Conservation (phyloP, 2,797 vertebrate genomes). For the Arnoldichthys spilopterus region DNA sequence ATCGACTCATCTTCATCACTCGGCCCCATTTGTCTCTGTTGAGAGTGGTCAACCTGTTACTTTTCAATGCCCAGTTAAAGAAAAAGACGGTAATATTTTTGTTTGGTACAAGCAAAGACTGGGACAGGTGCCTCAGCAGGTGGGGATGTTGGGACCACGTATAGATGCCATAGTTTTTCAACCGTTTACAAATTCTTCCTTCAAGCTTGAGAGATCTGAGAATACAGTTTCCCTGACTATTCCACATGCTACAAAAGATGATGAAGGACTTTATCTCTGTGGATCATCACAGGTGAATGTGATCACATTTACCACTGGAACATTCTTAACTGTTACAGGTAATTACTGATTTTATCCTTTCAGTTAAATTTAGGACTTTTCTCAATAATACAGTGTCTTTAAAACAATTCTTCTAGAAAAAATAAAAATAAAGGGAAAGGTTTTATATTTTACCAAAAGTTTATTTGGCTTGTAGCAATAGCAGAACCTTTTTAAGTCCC, state of each 20-base stretch:
- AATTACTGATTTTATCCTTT: background rate
- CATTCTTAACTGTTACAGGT: background rate
- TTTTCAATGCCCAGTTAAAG: background rate
- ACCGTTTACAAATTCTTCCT: background rate
- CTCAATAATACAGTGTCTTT: no score
- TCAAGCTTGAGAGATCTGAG: background rate
- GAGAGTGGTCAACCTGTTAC: background rate
- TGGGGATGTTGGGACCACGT: background rate
- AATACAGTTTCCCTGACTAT: background rate
- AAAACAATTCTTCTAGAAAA: no score
- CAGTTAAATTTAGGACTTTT: no score
- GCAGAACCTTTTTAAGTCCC: no score
- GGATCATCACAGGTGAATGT: background rate
- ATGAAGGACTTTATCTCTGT: constrained; percentile 19
- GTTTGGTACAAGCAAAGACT: background rate
- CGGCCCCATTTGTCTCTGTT: background rate
- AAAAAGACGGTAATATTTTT: background rate
- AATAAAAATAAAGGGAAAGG: no score
- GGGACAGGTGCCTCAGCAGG: background rate
- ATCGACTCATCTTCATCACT: background rate
- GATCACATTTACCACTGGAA: background rate
- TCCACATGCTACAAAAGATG: background rate
- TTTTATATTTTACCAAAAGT: no score
- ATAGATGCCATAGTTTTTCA: background rate
- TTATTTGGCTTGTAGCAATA: no score